Base-by-base conservation (phyloP, 2,113 vertebrate species). In the Otus sunia region DNA sequence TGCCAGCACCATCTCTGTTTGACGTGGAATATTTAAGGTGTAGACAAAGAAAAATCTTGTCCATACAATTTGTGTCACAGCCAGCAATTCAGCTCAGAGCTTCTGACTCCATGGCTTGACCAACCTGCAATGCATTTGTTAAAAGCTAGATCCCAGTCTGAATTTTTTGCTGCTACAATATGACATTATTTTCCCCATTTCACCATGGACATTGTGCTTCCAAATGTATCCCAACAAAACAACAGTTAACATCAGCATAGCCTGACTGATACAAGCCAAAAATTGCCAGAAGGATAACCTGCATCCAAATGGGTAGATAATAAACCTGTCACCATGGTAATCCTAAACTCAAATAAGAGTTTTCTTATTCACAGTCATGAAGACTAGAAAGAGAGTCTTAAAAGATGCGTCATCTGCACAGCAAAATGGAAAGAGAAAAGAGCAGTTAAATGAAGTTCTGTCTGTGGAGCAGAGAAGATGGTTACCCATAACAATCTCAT, bases 371-470 rank as follows among this genome's bases (percentile, higher is more conserved):
- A 80, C 60, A 86, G 73, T 62, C 73, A 90, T 81, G 78, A 92
- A 85, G 67, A 74, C 59, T 71, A 90, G 87, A 75, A 81, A 82
- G 34, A 81, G 23, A 81, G 43, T 56, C 72, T 93, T 93, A 73
- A 94, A 96, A 93, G 78, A 55, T 3, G 3, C 2, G 0, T 91
- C 52, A 63, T 68, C 49, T 5, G 5, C 36, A 56, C 80, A 41
- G 68, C 77, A 95, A 94, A 91, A 67, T 5, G 53, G 69, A 58
- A 93, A 94, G 82, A 76, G 86, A 86, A 93, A 91, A 73, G 55
- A 96, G 69, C 87, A 96, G 87, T 91, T 92, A 93, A 96, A 87
- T 88, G 41, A 71, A 83, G 68, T 27, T 82, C 71, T 82, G 37
- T 69, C 79, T 91, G 25, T 15, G 15, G 68, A 92, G 25, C 73